Evolutionary conservation across 2,888 invertebrate species (phyloP).

Genomic region (Operophtera brumata): DNA sequence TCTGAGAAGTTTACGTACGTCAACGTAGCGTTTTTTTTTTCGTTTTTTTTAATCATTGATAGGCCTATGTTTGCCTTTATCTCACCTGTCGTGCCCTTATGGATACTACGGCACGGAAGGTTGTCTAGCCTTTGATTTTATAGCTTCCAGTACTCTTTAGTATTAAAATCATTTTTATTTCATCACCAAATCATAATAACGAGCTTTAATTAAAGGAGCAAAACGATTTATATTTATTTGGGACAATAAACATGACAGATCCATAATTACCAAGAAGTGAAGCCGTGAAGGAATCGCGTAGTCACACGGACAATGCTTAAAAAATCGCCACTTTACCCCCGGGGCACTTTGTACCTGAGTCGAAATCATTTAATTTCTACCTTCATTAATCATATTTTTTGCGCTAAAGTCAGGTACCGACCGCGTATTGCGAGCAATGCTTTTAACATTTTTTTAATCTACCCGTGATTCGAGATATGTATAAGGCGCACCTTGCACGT

Average conservation of each 20-base stretch:
- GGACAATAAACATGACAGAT: slow-evolving; percentile 19
- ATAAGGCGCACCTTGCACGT: slow-evolving; percentile 16
- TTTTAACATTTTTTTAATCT: slow-evolving; percentile 52
- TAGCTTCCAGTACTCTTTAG: too few relatives aligned
- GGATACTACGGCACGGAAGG: too few relatives aligned
- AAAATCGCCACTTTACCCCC: slow-evolving; percentile 56
- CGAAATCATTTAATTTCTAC: slow-evolving; percentile 69
- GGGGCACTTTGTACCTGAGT: slow-evolving; percentile 54
- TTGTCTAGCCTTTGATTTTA: too few relatives aligned
- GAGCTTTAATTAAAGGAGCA: slow-evolving; percentile 15
- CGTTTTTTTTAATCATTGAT: too few relatives aligned
- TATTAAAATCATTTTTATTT: not conserved
- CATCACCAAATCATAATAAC: slow-evolving; percentile 1
- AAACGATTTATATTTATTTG: slow-evolving; percentile 18
- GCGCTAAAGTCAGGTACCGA: slow-evolving; percentile 58
- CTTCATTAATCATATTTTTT: slow-evolving; percentile 79
- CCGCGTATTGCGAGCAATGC: slow-evolving; percentile 59
- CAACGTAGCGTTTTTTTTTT: too few relatives aligned
- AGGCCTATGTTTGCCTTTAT: too few relatives aligned
- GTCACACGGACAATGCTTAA: slow-evolving; percentile 41
- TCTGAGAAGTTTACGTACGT: too few relatives aligned
- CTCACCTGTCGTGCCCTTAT: too few relatives aligned
- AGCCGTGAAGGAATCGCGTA: slow-evolving; percentile 1
- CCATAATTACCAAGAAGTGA: slow-evolving; percentile 18
- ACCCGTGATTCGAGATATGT: slow-evolving; percentile 36